Evolutionary conservation across 2,113 vertebrate species (phyloP).

Genomic region (Colossoma macropomum): DNA sequence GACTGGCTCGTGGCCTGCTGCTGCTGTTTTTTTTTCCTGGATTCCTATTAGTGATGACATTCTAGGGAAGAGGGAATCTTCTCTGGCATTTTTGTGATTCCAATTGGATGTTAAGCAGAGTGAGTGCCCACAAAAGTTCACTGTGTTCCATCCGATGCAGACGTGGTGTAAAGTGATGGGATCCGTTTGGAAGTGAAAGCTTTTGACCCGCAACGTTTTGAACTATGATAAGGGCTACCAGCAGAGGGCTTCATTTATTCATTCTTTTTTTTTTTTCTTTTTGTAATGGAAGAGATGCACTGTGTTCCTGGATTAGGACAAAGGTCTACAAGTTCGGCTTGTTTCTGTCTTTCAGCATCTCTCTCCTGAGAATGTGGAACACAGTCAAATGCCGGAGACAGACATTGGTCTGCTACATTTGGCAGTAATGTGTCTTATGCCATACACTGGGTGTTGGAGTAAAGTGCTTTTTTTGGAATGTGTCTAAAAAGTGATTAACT

Average conservation of each 20-base stretch:
- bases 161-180: constrained; percentile 52
- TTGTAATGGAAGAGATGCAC: constrained; percentile 19
- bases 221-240: constrained; percentile 16
- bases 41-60: constrained; percentile 27
- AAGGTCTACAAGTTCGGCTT: constrained; percentile 35
- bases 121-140: constrained; percentile 37
- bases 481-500: neutral
- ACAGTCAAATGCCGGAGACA: constrained; percentile 15
- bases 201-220: neutral
- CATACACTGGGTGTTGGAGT: neutral
- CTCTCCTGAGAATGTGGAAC: constrained; percentile 39
- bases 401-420: constrained; percentile 5
- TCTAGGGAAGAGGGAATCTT: constrained; percentile 21
- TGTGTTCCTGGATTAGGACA: constrained; percentile 28
- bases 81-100: constrained; percentile 32
- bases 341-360: constrained; percentile 44
- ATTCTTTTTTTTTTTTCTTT: neutral
- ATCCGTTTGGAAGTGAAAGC: constrained; percentile 50
- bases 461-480: neutral
- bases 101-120: constrained; percentile 42
- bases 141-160: constrained; percentile 27
- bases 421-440: constrained; percentile 18
- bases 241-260: neutral
- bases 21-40: neutral
- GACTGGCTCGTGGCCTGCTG: constrained; percentile 4